Evolutionary conservation across 2,797 vertebrate species (phyloP).

Genomic region (Crenichthys baileyi): DNA sequence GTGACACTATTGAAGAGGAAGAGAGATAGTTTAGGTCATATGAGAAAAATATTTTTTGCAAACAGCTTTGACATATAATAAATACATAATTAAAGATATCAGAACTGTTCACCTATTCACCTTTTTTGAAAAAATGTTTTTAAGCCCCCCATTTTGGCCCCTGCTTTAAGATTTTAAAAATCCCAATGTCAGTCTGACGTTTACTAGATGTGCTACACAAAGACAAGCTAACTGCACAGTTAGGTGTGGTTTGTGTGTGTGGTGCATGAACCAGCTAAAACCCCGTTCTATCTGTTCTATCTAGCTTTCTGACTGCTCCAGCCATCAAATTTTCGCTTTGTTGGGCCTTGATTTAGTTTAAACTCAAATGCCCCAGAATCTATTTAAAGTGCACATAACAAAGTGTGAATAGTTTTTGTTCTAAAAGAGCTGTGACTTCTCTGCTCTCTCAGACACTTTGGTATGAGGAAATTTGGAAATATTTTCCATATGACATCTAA

Average conservation of each 20-base stretch:
- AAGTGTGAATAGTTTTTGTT: neutral
- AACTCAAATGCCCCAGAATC: neutral
- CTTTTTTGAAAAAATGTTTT: no score
- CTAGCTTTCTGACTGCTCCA: neutral
- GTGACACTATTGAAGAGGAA: neutral
- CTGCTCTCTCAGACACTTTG: neutral
- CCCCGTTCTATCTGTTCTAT: conserved; percentile 36
- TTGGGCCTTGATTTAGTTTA: neutral
- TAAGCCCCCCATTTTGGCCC: no score
- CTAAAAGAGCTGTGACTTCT: neutral
- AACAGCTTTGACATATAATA: neutral
- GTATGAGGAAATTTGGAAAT: neutral
- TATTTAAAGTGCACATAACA: neutral
- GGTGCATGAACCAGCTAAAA: conserved; percentile 30
- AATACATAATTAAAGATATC: neutral
- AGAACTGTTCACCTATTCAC: neutral
- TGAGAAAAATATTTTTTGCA: neutral
- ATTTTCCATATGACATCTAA: neutral
- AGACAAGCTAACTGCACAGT: conserved; percentile 24
- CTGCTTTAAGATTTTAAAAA: no score
- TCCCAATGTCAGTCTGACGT: conserved; percentile 32
- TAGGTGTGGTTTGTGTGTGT: conserved; percentile 12
- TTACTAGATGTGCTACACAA: conserved; percentile 30
- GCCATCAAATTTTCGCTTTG: neutral
- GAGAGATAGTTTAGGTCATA: neutral